Evolutionary conservation across 1,140 invertebrate genomes (phyloP), one percentile per base, ranked within the genome.

Genomic region (Trichoplusia ni): DNA sequence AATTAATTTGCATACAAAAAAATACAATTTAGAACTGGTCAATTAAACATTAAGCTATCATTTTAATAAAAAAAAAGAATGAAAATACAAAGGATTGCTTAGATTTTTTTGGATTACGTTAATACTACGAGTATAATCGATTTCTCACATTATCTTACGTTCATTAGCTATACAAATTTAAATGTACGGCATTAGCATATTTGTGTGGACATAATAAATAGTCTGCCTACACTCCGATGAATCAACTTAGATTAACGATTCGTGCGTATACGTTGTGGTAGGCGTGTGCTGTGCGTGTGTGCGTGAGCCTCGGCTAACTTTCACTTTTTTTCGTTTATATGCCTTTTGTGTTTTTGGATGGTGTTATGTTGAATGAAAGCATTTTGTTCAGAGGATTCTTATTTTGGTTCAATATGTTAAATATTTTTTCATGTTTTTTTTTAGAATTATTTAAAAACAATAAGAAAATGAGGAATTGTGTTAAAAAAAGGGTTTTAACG

Each of bases 241-340:
- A 60, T 60, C 56, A 60, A 60, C 40, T 23, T 19, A 16, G 56
- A 60, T 60, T 60, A 60, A 33, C 42, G 16, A 11, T 4, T 8
- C 27, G 9, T 38, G 38, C 27, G 25, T 44, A 44, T 40, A 54
- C 33, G 51, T 33, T 31, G 54, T 58, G 25, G n/a, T n/a, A n/a
- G 37, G 54, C 54, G 38, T 29, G 25, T 11, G 8, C 2, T 7
- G 46, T 51, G 54, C 61, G 11, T 21, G 42, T 54, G 49, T 54
- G 53, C 49, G 40, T 63, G 40, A 25, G 58, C 54, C 23, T 37
- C 19, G 14, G 40, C 19, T 49, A 37, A 72, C 84, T 86, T 86
- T 86, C 82, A 84, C 84, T 86, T 84, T 88, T 84, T 86, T 86
- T 86, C 79, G 78, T 86, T 81, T 81, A 85, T 86, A 83, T 81